A percentile compares a stretch with the other conserved stretches of the same genome.
These are phyloP conservation scores for Drymodes brunneopygia DNA, from an alignment of 2,113 vertebrate species.

Conservation along the genomic window DNA sequence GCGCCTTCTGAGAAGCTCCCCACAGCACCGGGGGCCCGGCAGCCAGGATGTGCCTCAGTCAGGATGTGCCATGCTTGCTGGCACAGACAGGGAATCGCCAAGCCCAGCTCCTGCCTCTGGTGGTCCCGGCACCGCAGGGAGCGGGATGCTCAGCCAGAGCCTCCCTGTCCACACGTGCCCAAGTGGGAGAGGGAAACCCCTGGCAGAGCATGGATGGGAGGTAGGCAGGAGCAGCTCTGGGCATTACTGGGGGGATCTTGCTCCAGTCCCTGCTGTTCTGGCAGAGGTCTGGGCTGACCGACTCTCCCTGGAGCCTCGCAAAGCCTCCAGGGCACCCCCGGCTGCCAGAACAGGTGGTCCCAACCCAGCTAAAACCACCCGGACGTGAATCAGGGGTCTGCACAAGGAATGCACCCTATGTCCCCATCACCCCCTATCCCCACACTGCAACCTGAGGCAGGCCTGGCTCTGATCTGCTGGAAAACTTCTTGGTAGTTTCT, in stretches of 20 bases:
- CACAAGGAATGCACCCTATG: fast-evolving
- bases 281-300: fast-evolving
- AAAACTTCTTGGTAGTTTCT: neutral
- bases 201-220: fast-evolving
- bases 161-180: fast-evolving
- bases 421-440: neutral
- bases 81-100: neutral
- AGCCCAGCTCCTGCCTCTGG: neutral
- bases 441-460: fast-evolving
- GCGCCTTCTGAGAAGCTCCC: neutral
- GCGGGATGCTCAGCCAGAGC: neutral
- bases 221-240: neutral
- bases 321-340: neutral
- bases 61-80: neutral
- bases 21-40: neutral
- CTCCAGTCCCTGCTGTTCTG: neutral
- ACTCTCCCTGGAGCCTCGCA: neutral
- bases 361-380: neutral
- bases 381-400: fast-evolving
- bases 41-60: fast-evolving
- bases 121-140: neutral
- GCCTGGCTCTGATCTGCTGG: neutral
- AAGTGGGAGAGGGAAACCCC: neutral
- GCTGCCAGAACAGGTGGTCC: fast-evolving
- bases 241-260: too few relatives aligned